Evolutionary conservation across 1,140 invertebrate genomes (phyloP).

Genomic region (Cydia strobilella): DNA sequence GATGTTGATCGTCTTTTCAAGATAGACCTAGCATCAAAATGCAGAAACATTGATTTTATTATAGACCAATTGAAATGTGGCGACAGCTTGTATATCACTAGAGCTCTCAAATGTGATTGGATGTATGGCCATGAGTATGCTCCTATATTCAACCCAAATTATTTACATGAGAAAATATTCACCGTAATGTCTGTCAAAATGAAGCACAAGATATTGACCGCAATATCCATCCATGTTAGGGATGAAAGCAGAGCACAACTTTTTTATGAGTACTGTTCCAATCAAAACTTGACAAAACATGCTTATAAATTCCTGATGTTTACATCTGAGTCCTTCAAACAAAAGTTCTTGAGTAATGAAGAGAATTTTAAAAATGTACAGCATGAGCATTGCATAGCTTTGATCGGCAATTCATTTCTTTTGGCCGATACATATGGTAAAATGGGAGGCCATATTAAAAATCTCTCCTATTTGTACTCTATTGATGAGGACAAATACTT

Average conservation of each 20-base stretch:
- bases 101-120: constrained; percentile 47
- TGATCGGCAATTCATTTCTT: constrained; percentile 19
- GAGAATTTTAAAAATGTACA: background rate
- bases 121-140: constrained; percentile 42
- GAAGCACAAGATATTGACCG: constrained; percentile 42
- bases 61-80: constrained; percentile 48
- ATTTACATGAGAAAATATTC: constrained; percentile 46
- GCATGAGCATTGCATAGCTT: background rate
- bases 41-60: constrained; percentile 48
- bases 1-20: constrained; percentile 51
- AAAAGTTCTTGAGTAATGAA: background rate
- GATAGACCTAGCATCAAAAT: constrained; percentile 50
- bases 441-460: background rate
- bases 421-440: constrained; percentile 26
- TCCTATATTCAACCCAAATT: constrained; percentile 42
- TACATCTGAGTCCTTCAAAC: constrained; percentile 14
- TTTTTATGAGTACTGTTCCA: constrained; percentile 46
- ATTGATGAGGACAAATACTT: constrained; percentile 1
- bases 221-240: constrained; percentile 43
- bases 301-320: constrained; percentile 45
- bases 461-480: constrained; percentile 13
- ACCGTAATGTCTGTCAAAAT: constrained; percentile 46
- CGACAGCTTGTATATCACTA: constrained; percentile 46
- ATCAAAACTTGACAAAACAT: constrained; percentile 35
- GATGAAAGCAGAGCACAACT: constrained; percentile 36